Conservation (phyloP, 2,113 vertebrate species). For the human (Homo sapiens) region DNA sequence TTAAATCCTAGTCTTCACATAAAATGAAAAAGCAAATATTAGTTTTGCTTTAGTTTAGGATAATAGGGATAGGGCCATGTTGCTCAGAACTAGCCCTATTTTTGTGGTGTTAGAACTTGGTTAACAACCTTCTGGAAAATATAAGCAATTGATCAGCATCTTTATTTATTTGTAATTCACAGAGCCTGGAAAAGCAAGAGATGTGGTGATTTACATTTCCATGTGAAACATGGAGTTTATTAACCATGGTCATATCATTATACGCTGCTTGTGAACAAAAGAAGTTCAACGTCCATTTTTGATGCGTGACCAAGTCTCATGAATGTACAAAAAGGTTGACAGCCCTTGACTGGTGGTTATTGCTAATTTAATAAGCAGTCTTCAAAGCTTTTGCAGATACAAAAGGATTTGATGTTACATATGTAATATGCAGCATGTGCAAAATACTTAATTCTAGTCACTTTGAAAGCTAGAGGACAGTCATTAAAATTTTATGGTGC, state of each 20-base stretch:
- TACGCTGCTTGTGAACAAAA: slow-evolving; percentile 73
- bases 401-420: slow-evolving; percentile 85
- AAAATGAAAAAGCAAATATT: not conserved
- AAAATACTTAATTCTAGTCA: slow-evolving; percentile 83
- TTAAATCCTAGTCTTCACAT: not conserved
- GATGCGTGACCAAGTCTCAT: slow-evolving; percentile 72
- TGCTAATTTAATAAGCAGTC: slow-evolving; percentile 87
- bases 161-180: slow-evolving; percentile 70
- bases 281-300: slow-evolving; percentile 66
- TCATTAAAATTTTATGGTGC: slow-evolving; percentile 87
- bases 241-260: slow-evolving; percentile 63
- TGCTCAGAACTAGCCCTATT: slow-evolving; percentile 56
- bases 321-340: slow-evolving; percentile 69
- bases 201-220: slow-evolving; percentile 54
- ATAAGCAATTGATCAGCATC: slow-evolving; percentile 60
- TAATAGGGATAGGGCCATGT: not conserved
- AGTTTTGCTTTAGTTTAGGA: slow-evolving; percentile 49
- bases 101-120: slow-evolving; percentile 66
- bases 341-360: slow-evolving; percentile 80
- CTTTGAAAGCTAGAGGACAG: slow-evolving; percentile 87
- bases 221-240: not conserved
- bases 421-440: slow-evolving; percentile 82
- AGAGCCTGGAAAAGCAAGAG: slow-evolving; percentile 59
- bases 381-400: slow-evolving; percentile 79
- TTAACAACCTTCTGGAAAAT: slow-evolving; percentile 67